A percentile compares a stretch with the other conserved stretches of the same genome.
Conservation (phyloP, 2,113 vertebrate species). For the Spilogale gracilis region DNA sequence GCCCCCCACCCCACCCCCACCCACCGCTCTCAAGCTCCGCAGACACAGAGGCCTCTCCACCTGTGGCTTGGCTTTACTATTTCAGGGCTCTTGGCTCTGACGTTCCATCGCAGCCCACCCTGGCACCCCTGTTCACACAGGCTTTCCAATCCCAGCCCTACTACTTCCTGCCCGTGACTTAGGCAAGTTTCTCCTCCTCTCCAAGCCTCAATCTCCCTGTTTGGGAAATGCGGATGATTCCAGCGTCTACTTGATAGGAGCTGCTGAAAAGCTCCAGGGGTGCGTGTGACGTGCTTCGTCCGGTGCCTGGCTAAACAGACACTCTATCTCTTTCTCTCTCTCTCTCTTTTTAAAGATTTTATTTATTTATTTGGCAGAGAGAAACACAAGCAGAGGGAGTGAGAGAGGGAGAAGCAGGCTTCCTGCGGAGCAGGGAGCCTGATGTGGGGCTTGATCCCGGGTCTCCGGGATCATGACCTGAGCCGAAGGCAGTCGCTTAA, state of each 20-base stretch:
- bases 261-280: no score
- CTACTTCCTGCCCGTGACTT: rapidly evolving
- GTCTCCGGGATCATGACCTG: no score
- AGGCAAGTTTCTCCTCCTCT: neutral
- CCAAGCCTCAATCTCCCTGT: neutral
- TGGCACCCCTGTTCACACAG: neutral
- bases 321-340: no score
- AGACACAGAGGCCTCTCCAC: rapidly evolving
- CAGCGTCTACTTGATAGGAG: neutral
- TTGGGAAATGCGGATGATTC: neutral
- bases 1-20: rapidly evolving
- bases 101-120: neutral
- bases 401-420: no score
- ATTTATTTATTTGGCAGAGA: no score
- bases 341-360: no score
- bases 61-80: neutral
- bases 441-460: no score
- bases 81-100: neutral
- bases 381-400: no score
- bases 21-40: no score
- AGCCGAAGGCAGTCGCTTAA: no score
- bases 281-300: neutral
- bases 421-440: no score
- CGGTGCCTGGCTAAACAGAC: neutral
- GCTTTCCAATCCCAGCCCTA: neutral